These are phyloP conservation scores for Anthopleura xanthogrammica DNA, from an alignment of 92 coral and sea anemone genomes.

Conservation along the genomic window DNA sequence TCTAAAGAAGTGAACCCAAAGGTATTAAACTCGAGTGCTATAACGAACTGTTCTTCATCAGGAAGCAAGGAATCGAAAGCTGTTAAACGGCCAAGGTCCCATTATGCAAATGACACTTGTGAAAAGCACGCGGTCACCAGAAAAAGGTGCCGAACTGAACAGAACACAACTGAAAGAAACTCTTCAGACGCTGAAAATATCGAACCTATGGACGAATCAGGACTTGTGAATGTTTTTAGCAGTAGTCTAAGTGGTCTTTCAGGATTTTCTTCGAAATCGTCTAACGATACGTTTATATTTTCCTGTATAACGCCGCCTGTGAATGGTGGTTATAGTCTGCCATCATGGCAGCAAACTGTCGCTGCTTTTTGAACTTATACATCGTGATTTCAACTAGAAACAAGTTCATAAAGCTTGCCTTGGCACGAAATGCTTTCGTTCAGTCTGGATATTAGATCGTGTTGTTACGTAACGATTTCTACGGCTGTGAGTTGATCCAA, in stretches of 20 bases:
- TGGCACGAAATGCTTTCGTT: not conserved
- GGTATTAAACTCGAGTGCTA: constrained; percentile 13
- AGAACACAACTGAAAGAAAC: constrained; percentile 28
- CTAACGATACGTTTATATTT: constrained; percentile 51
- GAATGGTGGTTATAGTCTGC: constrained; percentile 41
- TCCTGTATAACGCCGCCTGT: constrained; percentile 60
- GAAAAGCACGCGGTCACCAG: constrained; percentile 88
- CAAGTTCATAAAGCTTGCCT: not conserved
- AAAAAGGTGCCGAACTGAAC: constrained; percentile 78
- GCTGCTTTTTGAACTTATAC: constrained; percentile 65
- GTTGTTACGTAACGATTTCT: not conserved
- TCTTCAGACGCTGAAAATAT: constrained; percentile 50
- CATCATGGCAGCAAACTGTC: constrained; percentile 70
- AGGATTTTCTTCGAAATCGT: constrained; percentile 50
- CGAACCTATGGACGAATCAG: constrained; percentile 90
- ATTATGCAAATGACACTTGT: constrained; percentile 88
- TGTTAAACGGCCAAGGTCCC: constrained; percentile 74
- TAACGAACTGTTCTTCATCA: constrained; percentile 9
- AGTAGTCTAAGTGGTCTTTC: constrained; percentile 82
- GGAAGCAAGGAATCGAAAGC: constrained; percentile 34
- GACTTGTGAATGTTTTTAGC: constrained; percentile 79
- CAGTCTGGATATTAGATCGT: not conserved
- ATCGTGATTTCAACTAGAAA: not conserved
- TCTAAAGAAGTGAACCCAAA: constrained; percentile 34
- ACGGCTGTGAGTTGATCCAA: not conserved